Evolutionary conservation across 2,888 invertebrate species (phyloP).

Genomic region (Gymnocheta viridis): DNA sequence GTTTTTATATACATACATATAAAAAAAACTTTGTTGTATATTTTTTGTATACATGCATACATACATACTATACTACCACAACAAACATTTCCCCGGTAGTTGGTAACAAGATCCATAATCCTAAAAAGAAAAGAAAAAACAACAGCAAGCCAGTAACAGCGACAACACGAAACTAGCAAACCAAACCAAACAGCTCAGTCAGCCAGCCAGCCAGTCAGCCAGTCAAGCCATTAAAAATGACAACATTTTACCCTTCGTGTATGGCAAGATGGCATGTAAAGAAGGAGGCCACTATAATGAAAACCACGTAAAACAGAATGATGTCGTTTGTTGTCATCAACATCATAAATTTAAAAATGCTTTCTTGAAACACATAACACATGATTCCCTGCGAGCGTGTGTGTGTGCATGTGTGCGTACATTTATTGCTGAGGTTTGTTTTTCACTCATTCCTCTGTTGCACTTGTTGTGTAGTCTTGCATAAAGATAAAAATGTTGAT

Average conservation of each 20-base stretch:
- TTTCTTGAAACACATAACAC: constrained; percentile 19
- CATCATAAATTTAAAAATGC: constrained; percentile 60
- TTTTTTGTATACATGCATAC: background rate
- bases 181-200: constrained; percentile 36
- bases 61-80: constrained; percentile 35
- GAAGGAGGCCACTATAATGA: constrained; percentile 51
- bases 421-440: constrained; percentile 45
- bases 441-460: constrained; percentile 25
- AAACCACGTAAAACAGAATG: constrained; percentile 47
- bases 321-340: constrained; percentile 62
- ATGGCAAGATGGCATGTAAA: constrained; percentile 38
- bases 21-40: constrained; percentile 10
- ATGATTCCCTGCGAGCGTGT: constrained; percentile 15
- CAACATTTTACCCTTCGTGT: constrained; percentile 51
- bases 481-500: constrained; percentile 19
- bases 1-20: too few relatives aligned
- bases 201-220: background rate
- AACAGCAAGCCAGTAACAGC: constrained; percentile 21
- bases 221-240: constrained; percentile 45
- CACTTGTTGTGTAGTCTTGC: constrained; percentile 63
- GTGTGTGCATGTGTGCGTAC: constrained; percentile 5
- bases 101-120: constrained; percentile 52
- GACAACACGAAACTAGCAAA: constrained; percentile 29
- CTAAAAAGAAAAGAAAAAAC: constrained; percentile 4
- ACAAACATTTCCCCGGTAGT: constrained; percentile 60